Evolutionary conservation across 2,113 vertebrate genomes (phyloP), one percentile per base, ranked within the genome.

Genomic region (Helogale parvula): DNA sequence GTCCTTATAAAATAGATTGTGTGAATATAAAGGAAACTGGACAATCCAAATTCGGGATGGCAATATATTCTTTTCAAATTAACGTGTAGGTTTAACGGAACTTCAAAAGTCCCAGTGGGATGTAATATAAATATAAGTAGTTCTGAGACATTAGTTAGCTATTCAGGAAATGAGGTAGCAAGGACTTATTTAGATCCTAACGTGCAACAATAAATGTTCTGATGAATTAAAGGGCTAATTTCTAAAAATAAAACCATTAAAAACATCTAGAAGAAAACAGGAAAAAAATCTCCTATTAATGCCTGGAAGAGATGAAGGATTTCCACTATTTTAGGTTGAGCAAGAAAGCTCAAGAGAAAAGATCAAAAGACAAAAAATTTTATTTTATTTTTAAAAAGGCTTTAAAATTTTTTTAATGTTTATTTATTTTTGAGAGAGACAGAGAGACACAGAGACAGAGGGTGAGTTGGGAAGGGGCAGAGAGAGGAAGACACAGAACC

Each of bases 21-120:
- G 90, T 41, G 38, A 97, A 71, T 52, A 65, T 23, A 79, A 66
- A 84, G 50, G 91, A 90, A 97, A 92, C 19, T 65, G 27, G 72
- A 45, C 63, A 94, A 90, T 17, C 35, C 16, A 52, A 47, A 80
- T 27, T 81, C n/a, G 71, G 38, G 31, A 65, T 63, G 65, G 8
- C 89, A 94, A n/a, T 47, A 86, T 21, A 33, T 27, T 69, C 14
- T 86, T 89, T 90, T 79, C 65, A 90, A 96, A 92, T 52, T 83
- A 91, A 35, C 33, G 17, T 7, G 27, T 47, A 65, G 3, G 57
- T 80, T 88, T 94, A 68, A 88, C 21, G n/a, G 27, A 69, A 68
- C 47, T 81, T 92, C 45, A 60, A 17, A 57, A 92, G 71, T 86
- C n/a, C 10, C 72, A 93, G 92, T 82, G 29, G 15, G 4, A 76